A percentile compares a stretch with the other conserved stretches of the same genome.
Evolutionary conservation across 2,888 invertebrate species (phyloP).

Genomic region (Drosophila neotestacea): DNA sequence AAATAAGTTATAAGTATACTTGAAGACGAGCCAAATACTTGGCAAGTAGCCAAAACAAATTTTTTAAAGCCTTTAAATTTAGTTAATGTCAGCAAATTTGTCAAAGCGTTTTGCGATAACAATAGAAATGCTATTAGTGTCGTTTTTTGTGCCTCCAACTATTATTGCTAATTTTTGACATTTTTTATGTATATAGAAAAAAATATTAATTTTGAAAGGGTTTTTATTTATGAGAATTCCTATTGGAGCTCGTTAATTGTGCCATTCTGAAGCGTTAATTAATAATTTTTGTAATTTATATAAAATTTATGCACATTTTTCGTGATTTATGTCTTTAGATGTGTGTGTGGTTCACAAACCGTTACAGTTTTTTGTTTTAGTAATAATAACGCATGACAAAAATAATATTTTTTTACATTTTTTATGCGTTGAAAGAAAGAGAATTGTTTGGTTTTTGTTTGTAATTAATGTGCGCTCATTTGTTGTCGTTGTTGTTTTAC

Average conservation of each 20-base stretch:
- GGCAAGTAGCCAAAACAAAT: conserved; percentile 9
- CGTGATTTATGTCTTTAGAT: conserved; percentile 66
- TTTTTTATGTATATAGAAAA: neutral
- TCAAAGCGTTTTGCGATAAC: conserved; percentile 49
- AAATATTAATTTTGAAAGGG: conserved; percentile 15
- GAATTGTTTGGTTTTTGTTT: conserved; percentile 36
- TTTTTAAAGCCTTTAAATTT: conserved; percentile 37
- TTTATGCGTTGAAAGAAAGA: conserved; percentile 20
- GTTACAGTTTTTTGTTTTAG: conserved; percentile 73
- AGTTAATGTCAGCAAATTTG: conserved; percentile 59
- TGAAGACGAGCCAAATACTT: conserved; percentile 9
- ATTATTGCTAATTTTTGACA: conserved; percentile 19
- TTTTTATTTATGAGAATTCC: conserved; percentile 38
- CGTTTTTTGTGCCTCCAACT: conserved; percentile 5
- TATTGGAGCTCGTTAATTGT: conserved; percentile 57
- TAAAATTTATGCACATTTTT: conserved; percentile 53
- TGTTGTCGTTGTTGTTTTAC: conserved; percentile 59
- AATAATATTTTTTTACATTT: conserved; percentile 36
- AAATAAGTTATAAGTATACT: conserved; percentile 6
- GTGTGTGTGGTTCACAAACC: conserved; percentile 54
- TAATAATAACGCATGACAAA: conserved; percentile 35
- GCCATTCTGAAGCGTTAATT: conserved; percentile 48
- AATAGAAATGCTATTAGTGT: conserved; percentile 44
- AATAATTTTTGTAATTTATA: conserved; percentile 49
- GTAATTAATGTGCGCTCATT: conserved; percentile 72